phyloP scores from a whole-genome alignment of 2,888 invertebrate species.

The Agrotis clavis region DNA sequence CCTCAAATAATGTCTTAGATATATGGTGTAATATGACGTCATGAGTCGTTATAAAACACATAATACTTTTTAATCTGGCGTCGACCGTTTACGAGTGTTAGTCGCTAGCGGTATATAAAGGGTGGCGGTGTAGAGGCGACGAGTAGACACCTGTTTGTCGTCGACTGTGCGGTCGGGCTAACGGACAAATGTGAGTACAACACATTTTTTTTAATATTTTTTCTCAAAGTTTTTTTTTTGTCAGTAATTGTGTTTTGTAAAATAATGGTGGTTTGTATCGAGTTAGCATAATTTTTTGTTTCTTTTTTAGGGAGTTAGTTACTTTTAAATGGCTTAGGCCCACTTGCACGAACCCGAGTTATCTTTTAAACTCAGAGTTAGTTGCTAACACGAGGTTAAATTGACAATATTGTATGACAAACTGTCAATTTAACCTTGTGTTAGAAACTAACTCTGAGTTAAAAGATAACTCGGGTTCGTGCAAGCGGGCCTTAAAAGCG shows the following conservation, averaged over 20 bases:
- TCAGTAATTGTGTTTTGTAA: not conserved
- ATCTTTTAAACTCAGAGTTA: too few relatives aligned
- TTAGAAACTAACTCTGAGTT: too few relatives aligned
- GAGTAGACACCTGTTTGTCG: constrained; percentile 70
- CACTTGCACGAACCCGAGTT: too few relatives aligned
- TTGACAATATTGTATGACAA: too few relatives aligned
- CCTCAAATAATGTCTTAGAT: constrained; percentile 39
- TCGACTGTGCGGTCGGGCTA: constrained; percentile 57
- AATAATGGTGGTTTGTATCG: not conserved
- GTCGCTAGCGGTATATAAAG: constrained; percentile 63
- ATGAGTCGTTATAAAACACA: constrained; percentile 64
- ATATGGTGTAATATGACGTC: constrained; percentile 58
- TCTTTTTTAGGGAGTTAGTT: not conserved
- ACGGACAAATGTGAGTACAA: constrained; percentile 58
- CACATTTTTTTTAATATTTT: constrained; percentile 13
- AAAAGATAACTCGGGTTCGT: too few relatives aligned
- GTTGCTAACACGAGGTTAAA: too few relatives aligned
- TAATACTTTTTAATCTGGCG: constrained; percentile 68
- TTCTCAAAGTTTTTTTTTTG: not conserved
- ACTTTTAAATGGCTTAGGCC: not conserved
- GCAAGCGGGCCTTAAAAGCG: too few relatives aligned
- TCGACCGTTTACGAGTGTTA: constrained; percentile 56
- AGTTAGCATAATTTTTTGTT: rapidly evolving
- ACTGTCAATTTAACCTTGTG: too few relatives aligned
- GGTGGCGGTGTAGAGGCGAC: constrained; percentile 20